Evolutionary conservation across 2,888 invertebrate genomes (phyloP).

Genomic region (Cartodere bifasciata): DNA sequence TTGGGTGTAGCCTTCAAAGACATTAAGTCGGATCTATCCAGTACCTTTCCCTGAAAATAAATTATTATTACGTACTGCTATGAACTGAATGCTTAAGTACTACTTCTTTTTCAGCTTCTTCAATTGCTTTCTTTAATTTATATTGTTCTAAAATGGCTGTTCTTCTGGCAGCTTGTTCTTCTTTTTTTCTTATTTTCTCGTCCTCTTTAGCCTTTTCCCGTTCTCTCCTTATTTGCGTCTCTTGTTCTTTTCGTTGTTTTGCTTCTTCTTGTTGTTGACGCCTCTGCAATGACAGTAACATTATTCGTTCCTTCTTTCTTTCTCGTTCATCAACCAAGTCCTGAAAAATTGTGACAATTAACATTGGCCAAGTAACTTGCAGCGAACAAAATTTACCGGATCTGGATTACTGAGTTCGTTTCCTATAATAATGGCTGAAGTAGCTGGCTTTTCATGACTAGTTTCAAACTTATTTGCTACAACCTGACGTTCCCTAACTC

Average conservation of each 20-base stretch:
- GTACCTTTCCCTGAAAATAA: constrained; percentile 56
- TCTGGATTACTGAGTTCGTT: constrained; percentile 52
- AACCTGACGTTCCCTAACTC: constrained; percentile 32
- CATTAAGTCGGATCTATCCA: constrained; percentile 55
- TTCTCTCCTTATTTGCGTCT: constrained; percentile 61
- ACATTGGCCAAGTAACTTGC: not conserved
- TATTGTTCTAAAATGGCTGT: constrained; percentile 86
- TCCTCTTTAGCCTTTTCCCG: constrained; percentile 65
- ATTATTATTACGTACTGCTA: too few relatives aligned
- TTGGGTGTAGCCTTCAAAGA: constrained; percentile 48
- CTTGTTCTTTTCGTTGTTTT: constrained; percentile 71
- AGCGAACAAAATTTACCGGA: constrained; percentile 40
- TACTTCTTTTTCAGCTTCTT: constrained; percentile 84
- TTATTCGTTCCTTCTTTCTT: constrained; percentile 81
- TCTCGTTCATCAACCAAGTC: constrained; percentile 83
- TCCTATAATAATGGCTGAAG: constrained; percentile 53
- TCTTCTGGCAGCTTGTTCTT: constrained; percentile 78
- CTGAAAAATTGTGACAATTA: constrained; percentile 35
- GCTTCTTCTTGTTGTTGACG: constrained; percentile 84
- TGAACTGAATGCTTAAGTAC: too few relatives aligned
- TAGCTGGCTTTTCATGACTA: constrained; percentile 36
- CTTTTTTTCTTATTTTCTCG: constrained; percentile 56
- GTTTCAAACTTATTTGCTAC: constrained; percentile 33
- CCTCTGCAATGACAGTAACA: constrained; percentile 78
- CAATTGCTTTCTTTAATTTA: constrained; percentile 84